Conservation (phyloP, 2,797 vertebrate genomes). For the Adelosebastes latens region DNA sequence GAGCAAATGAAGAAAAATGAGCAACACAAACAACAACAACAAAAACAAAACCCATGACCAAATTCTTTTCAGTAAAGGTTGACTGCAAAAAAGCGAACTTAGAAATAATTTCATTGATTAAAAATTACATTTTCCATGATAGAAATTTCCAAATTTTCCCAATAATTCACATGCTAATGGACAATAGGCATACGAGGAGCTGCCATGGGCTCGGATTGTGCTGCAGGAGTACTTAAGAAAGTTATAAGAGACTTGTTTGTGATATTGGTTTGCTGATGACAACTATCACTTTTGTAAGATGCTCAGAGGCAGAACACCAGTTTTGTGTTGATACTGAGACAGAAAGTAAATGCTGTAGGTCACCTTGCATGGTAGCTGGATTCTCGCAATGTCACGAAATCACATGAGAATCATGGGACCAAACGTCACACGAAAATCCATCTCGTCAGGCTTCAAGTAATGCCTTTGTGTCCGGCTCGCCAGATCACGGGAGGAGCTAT, state of each 20-base stretch:
- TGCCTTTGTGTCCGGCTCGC: background rate
- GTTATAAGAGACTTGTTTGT: background rate
- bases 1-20: background rate
- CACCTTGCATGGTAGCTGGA: background rate
- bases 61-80: background rate
- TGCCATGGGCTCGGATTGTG: background rate
- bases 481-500: background rate
- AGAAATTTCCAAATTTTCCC: background rate
- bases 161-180: background rate
- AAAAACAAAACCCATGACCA: background rate
- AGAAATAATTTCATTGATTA: background rate
- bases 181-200: background rate
- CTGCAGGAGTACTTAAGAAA: background rate
- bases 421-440: background rate
- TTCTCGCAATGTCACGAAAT: background rate
- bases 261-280: background rate
- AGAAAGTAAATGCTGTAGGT: background rate
- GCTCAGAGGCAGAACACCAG: background rate
- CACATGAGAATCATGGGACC: background rate
- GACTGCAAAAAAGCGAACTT: background rate
- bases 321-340: background rate
- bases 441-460: background rate
- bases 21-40: background rate
- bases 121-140: background rate
- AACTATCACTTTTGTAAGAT: background rate